phyloP scores from a whole-genome alignment of 2,797 vertebrate genomes.

The Rhinophrynus dorsalis region DNA sequence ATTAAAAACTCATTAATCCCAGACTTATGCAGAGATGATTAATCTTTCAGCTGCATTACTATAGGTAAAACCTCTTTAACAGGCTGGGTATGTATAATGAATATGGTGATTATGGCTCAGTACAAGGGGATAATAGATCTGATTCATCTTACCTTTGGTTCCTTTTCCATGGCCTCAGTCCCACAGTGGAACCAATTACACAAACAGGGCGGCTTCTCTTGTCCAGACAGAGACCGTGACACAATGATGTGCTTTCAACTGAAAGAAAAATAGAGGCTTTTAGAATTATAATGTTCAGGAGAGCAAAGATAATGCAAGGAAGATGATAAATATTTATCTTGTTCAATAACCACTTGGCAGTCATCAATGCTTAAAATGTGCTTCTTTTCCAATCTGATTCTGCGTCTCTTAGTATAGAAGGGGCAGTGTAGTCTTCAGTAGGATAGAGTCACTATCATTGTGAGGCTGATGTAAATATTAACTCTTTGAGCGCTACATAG shows the following conservation, averaged over 20 bases:
- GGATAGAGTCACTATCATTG: no score
- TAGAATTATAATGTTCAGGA: constrained; percentile 2
- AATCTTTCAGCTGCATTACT: constrained; percentile 25
- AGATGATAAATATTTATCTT: neutral
- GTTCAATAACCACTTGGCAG: neutral
- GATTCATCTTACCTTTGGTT: constrained; percentile 38
- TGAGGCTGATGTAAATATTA: no score
- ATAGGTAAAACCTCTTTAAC: constrained; percentile 9
- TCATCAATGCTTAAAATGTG: neutral
- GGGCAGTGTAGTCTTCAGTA: no score
- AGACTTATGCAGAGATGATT: constrained; percentile 13
- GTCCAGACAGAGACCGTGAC: constrained; percentile 19
- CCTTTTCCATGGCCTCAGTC: constrained; percentile 21
- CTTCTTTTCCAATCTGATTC: neutral
- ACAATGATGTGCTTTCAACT: constrained; percentile 16
- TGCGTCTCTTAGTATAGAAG: no score
- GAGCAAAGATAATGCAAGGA: neutral
- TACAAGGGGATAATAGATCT: constrained; percentile 11
- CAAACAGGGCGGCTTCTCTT: constrained; percentile 11
- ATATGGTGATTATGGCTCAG: neutral
- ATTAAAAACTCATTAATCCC: constrained; percentile 40
- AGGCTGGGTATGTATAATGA: constrained; percentile 29
- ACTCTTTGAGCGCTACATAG: no score
- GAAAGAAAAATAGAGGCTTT: constrained; percentile 10
- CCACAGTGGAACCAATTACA: constrained; percentile 34